Base-by-base conservation (phyloP, 2,113 vertebrate species). In the Ctenomys sociabilis region DNA sequence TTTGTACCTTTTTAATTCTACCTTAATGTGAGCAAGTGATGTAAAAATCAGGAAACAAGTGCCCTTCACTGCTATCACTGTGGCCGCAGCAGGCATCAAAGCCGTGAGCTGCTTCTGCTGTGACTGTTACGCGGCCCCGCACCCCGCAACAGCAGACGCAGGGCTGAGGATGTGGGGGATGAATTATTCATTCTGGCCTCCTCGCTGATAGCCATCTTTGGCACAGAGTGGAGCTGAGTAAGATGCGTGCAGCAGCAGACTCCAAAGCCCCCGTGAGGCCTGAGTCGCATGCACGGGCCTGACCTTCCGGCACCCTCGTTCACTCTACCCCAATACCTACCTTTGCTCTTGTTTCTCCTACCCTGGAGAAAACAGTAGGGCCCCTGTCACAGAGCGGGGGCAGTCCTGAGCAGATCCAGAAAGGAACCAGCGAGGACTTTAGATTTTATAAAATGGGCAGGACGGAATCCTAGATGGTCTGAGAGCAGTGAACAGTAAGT, bases 1-100 rank as follows among this genome's bases (percentile, higher is more conserved):
- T 84, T 77, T 89, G 73, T 94, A 93, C 75, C 85, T 70, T 96
- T 97, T 68, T 73, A 95, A 93, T 89, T 87, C 77, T 72, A 19
- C 13, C 24, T 49, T 94, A 94, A 35, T 82, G 84, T 73, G 61
- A n/a, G 77, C 45, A 94, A 91, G 66, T 26, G 70, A 40, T 73
- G 57, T 96, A 49, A 73, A 96, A 90, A 37, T 52, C 88, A 94
- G 70, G 93, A 96, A 91, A 88, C 64, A 72, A 78, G 78, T 85
- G 61, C 54, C 63, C 37, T 52, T 88, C 83, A 61, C 91, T 68
- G 90, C 88, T 30, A 3, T 52, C 6, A 82, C 35, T 94, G 57
- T 86, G 81, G 28, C 70, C 21, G 13, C 35, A 63, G 37, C 57
- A 52, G 81, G 52, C 81, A 52, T 81, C 95, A 66, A 30, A 87